Base-by-base conservation (phyloP, 2,797 vertebrate species). In the Coregonus ussuriensis region DNA sequence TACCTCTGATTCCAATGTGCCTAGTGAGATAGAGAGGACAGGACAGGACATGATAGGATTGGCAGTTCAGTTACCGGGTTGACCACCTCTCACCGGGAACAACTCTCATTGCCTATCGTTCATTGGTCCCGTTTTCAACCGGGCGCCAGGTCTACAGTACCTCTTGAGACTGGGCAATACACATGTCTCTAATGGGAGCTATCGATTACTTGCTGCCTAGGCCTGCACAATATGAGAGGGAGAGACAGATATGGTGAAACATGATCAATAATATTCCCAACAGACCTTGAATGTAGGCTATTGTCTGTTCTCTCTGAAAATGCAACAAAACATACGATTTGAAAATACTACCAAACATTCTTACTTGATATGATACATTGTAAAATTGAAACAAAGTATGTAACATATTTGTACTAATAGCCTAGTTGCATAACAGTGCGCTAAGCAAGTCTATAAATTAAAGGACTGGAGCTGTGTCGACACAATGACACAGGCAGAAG, bases 1-100 rank as follows among this genome's bases (percentile, higher is more conserved):
- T 79, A 82, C 72, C 74, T 66, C 76, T 67, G 85, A 84, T 72
- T 83, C 69, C 74, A 78, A 75, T 83, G 29, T 73, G 71, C 53
- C 31, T 37, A 18, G 31, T 31, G 74, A 80, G 77, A 54, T 4
- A 51, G 47, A 53, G 25, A 25, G 25, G 25, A 25, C 25, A 25
- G 52, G 14, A 14, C 52, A 14, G 11, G 9, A 47, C 41, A 65
- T 16, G 18, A 75, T 62, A 33, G 68, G 54, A 47, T 71, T 74
- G 79, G 9, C 41, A 47, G 41, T 11, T 74, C 84, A 82, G 33
- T 82, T 70, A 74, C 7, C 70, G 69, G 59, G 59, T 65, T 74
- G 75, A 63, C 54, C 74, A 5, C 1, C n/a, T 14, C 7, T 56
- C 35, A 51, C 59, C 37, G 1, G 37, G 9, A 3, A 15, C 59